Evolutionary conservation across 1,140 invertebrate species (phyloP), one percentile per base, ranked within the genome.

Genomic region (Leptinotarsa undecemlineata): DNA sequence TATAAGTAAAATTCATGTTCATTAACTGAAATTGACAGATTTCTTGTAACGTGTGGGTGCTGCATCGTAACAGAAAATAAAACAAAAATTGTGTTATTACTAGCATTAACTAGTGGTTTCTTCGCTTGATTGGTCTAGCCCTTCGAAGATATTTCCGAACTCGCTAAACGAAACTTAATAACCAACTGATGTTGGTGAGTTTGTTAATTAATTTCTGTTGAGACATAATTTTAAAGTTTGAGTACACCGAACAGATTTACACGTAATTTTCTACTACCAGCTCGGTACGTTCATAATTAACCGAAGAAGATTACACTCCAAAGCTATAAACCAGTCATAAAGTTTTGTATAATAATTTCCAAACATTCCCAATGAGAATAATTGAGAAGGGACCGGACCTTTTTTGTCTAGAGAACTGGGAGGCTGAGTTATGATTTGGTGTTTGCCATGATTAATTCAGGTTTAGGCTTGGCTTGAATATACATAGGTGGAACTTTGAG

Each of bases 201-300:
- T 76, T 72, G 71, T 76, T 73, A 76, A 76, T 76, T 76, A 76
- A 76, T 76, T 76, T 63, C 71, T 76, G 71, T 73, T 69, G 74
- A 64, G 74, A 76, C 74, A 73, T 76, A 76, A 76, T 76, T 76
- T 76, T 76, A 76, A 76, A 76, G 71, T 76, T 76, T 68, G 67
- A 73, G 67, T 73, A 73, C 67, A 62, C 66, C 63, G 67, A 76
- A 73, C 74, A 76, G 70, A 76, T 76, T 76, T 76, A 73, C 74
- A 76, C 74, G 74, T 72, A 76, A 76, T 76, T 76, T 73, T 64
- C 74, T 73, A 51, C 70, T 75, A 68, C 23, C 42, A 60, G 51
- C 57, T 48, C 67, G 62, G 69, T 51, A 33, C 66, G 60, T 63
- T 73, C 20, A 48, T 76, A 76, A 76, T 76, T 73, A 73, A 73